Evolutionary conservation across 2,888 invertebrate genomes (phyloP), one percentile per base, ranked within the genome.

Genomic region (Microplitis deprimator): DNA sequence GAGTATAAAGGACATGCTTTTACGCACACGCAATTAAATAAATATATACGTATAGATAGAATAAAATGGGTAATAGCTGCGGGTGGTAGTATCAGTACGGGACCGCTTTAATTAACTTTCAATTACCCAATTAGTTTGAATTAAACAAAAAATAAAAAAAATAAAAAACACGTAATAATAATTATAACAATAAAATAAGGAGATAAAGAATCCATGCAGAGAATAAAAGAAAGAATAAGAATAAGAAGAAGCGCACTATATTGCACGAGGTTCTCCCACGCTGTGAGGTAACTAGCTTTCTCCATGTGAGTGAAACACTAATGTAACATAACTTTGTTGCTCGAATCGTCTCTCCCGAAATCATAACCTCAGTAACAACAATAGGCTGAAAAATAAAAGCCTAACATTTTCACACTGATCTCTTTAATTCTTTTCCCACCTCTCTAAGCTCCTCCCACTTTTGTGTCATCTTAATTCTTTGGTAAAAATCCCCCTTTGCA

Each of bases 201-300:
- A 60, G 20, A 72, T 40, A 64, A 50, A 40, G 62, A 10, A 8
- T 50, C 50, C 50, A 50, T 50, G 50, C 50, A 50, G 50, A 50
- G 50, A 68, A 68, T 38, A 59, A 13, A 10, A 13, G 65, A 41
- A 61, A 40, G 39, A 41, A 74, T 17, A 38, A 39, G 79, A 73
- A 80, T 69, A 71, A 68, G 73, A 68, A 40, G 69, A 61, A 50
- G 39, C 39, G 29, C 72, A 79, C 72, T 75, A 79, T 79, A 82
- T 81, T 79, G 77, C 82, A 81, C 77, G 79, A 78, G 81, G 83
- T 83, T 84, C 83, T 89, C 88, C 83, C 88, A 88, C 87, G 88
- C 82, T 82, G 81, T 88, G 88, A 87, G 83, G 89, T 87, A 89
- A 88, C 79, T 84, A 84, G 85, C 87, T 87, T 87, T 88, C 87